Evolutionary conservation across 2,113 vertebrate species (phyloP).

Genomic region (Fregetta grallaria): DNA sequence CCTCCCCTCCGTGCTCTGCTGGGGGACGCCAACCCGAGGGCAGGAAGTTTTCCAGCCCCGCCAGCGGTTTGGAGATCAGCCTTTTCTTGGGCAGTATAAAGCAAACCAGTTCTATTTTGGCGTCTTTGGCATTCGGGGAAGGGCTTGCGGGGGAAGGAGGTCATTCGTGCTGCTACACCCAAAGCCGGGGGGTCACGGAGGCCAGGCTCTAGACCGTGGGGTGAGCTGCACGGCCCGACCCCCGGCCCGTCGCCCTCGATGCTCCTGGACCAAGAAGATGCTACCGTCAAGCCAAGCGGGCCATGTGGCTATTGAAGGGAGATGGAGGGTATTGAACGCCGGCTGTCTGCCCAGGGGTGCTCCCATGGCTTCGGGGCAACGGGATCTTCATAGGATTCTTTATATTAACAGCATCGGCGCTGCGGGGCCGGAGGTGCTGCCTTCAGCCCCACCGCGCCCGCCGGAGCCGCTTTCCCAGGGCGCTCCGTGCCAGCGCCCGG

Average conservation of each 20-base stretch:
- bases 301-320: neutral
- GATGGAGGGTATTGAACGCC: neutral
- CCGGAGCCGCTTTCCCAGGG: neutral
- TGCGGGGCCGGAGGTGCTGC: neutral
- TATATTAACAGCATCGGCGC: neutral
- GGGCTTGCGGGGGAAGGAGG: neutral
- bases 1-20: neutral
- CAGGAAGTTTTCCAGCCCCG: neutral
- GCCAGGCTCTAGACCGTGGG: neutral
- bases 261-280: neutral
- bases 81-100: neutral
- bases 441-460: accelerated
- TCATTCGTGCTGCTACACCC: neutral
- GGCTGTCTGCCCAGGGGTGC: neutral
- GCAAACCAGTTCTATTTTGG: neutral
- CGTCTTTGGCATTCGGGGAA: neutral
- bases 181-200: neutral
- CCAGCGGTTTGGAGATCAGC: neutral
- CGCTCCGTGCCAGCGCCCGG: accelerated
- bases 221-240: neutral
- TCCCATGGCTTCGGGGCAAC: neutral
- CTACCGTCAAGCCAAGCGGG: neutral
- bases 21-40: accelerated
- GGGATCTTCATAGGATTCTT: neutral
- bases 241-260: accelerated